Evolutionary conservation across 2,888 invertebrate genomes (phyloP), one percentile per base, ranked within the genome.

Genomic region (Hirudinaria manillensis): DNA sequence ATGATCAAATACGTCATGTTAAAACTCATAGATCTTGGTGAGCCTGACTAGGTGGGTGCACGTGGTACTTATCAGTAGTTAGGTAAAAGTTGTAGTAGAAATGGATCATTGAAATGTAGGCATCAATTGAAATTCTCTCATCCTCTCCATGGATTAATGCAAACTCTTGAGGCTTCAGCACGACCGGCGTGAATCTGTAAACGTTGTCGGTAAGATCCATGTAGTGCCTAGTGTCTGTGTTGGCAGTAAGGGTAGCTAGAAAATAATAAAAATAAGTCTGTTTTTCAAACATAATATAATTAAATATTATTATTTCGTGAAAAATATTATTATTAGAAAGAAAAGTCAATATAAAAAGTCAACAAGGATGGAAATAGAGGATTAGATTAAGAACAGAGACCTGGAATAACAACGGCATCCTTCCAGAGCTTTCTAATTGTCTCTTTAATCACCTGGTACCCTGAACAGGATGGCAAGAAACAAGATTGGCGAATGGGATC

Each of bases 171-270:
- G 82, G 82, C 67, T 79, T 80, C 81, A 84, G 80, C 70, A 81
- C 78, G 16, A 82, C 81, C 7, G 87, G 87, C 75, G 83, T 82
- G 80, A 87, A 87, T 56, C 87, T 83, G 79, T 87, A 88, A 27
- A 87, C 82, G 77, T 84, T 83, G 24, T 81, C 79, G 2, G 86
- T 84, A 72, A 87, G 81, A 27, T 83, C 79, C 21, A 83, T 78
- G 80, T 87, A 88, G 82, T 86, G 86, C 29, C 82, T 81, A 0
- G 87, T 86, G 80, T 88, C 88, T 27, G 87, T 88, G 78, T 82
- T 80, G 81, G 83, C 78, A n/a, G 82, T 77, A 68, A 81, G 83
- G 84, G 80, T n/a, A 78, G 79, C 38, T 45, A 75, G 51, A 4
- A 32, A 24, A 36, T 21, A n/a, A 61, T 32, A 67, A 67, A 21